Evolutionary conservation across 2,113 vertebrate species (phyloP).

Genomic region (Paradisaea rubra): DNA sequence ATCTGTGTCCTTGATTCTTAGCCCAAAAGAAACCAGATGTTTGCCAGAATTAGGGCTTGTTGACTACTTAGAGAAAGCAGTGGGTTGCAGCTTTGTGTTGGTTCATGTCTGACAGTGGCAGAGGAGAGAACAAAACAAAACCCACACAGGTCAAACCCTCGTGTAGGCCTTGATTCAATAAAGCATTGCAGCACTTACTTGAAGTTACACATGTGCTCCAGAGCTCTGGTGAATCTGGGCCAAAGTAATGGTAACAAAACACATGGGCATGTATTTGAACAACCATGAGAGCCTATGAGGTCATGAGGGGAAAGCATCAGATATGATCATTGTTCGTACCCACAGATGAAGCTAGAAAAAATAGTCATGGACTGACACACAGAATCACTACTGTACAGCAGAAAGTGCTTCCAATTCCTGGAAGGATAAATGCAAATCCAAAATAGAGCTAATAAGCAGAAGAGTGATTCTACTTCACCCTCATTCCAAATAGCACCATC

Average conservation of each 20-base stretch:
- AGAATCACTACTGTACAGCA: not conserved
- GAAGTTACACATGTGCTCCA: not conserved
- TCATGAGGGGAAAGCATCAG: not conserved
- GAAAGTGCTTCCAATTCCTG: not conserved
- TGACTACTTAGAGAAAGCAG: not conserved
- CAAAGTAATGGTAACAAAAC: not conserved
- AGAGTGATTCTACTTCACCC: not conserved
- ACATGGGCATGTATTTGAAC: not conserved
- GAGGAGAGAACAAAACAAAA: not conserved
- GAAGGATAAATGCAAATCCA: not conserved
- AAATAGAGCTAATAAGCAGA: not conserved
- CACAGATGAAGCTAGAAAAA: not conserved
- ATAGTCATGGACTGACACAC: not conserved
- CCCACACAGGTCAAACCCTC: not conserved
- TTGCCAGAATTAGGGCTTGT: not conserved
- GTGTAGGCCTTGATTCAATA: not conserved
- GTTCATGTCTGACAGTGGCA: not conserved
- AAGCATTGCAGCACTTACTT: not conserved
- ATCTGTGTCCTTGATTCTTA: not conserved
- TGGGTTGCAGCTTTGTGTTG: not conserved
- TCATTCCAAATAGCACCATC: not conserved
- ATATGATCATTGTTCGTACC: not conserved
- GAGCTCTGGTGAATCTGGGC: not conserved
- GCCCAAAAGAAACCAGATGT: not conserved
- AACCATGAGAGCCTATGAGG: not conserved